phyloP scores from a whole-genome alignment of 2,113 vertebrate genomes.

The Labeo rohita region DNA sequence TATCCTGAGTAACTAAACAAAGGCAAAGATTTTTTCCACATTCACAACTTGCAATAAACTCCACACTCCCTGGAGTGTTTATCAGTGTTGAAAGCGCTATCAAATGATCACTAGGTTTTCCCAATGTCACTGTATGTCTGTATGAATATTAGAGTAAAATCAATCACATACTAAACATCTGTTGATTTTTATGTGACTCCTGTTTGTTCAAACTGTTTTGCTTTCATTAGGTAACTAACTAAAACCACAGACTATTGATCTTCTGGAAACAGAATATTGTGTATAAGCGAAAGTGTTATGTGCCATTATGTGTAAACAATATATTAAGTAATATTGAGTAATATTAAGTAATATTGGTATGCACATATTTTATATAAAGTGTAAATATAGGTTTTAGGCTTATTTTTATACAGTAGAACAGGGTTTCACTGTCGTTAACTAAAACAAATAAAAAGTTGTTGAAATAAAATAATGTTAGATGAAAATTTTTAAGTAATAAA shows the following conservation, averaged over 20 bases:
- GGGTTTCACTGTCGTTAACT: not conserved
- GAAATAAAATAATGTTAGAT: not conserved
- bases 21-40: not conserved
- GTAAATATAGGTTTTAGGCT: not conserved
- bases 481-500: not conserved
- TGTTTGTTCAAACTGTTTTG: not conserved
- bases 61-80: not conserved
- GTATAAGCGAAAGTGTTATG: not conserved
- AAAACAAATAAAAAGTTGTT: not conserved
- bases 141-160: conserved; percentile 19
- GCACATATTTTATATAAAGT: not conserved
- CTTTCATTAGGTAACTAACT: not conserved
- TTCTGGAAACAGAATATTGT: not conserved
- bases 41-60: not conserved
- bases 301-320: not conserved
- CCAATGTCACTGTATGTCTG: not conserved
- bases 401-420: not conserved
- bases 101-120: not conserved
- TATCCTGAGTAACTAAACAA: not conserved
- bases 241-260: not conserved
- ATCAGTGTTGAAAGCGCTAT: not conserved
- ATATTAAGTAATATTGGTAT: too few species aligned
- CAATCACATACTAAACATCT: conserved; percentile 3
- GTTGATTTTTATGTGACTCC: not conserved
- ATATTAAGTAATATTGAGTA: too few species aligned